Evolutionary conservation across 2,113 vertebrate species (phyloP).

Genomic region (Tragelaphus scriptus): DNA sequence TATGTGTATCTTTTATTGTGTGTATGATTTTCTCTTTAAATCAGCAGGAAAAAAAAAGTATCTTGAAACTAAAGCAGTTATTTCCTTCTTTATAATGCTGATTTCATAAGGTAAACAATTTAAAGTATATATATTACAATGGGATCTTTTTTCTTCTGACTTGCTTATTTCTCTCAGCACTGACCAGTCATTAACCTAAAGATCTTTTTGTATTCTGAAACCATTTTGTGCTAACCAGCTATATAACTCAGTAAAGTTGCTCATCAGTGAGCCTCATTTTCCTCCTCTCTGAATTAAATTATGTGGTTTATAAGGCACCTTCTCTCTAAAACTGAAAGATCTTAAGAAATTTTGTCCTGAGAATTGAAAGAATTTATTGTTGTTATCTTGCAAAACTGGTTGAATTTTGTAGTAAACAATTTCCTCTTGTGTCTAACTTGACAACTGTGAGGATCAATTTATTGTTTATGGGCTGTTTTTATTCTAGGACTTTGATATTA

Average conservation of each 20-base stretch:
- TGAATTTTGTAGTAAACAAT: background rate
- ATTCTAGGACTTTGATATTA: background rate
- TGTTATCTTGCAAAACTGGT: constrained; percentile 16
- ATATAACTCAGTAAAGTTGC: background rate
- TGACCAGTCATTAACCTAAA: background rate
- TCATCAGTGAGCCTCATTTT: background rate
- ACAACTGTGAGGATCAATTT: background rate
- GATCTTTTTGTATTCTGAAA: constrained; percentile 7
- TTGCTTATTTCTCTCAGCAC: background rate
- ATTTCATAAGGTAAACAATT: background rate
- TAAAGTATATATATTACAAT: background rate
- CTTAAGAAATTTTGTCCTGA: background rate
- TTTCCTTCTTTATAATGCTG: background rate
- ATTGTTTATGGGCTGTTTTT: constrained; percentile 8
- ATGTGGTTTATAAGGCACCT: background rate
- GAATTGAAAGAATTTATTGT: background rate
- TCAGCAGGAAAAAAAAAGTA: background rate
- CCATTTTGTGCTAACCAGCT: background rate
- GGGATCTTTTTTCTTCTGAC: constrained; percentile 3
- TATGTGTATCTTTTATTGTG: background rate
- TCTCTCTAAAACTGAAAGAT: background rate
- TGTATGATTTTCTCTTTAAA: background rate
- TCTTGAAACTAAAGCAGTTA: background rate
- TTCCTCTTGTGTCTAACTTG: background rate
- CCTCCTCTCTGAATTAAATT: background rate